Conservation (phyloP, 2,113 vertebrate species). For the Ranitomeya imitator region DNA sequence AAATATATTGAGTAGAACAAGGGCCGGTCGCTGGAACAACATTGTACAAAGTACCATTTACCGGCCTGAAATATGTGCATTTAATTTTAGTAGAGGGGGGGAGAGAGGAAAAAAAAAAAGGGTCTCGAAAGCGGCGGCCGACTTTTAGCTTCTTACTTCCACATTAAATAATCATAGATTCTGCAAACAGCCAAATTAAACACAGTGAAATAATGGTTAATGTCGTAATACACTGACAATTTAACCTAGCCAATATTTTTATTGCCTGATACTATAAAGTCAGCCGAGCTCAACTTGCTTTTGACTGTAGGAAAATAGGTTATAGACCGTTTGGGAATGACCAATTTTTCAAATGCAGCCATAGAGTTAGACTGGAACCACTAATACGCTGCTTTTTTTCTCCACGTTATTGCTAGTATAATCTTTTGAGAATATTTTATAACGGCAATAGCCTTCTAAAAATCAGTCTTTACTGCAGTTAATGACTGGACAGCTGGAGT, state of each 20-base stretch:
- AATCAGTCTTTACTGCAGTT: constrained; percentile 83
- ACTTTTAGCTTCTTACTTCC: constrained; percentile 31
- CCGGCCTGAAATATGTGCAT: constrained; percentile 18
- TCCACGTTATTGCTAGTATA: constrained; percentile 80
- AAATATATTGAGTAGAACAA: constrained; percentile 40
- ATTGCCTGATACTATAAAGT: constrained; percentile 85
- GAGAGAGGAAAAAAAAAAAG: not conserved
- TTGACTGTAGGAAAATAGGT: constrained; percentile 84
- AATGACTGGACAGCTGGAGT: constrained; percentile 84
- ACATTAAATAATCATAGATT: constrained; percentile 54
- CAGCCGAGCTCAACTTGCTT: constrained; percentile 86
- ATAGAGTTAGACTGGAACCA: constrained; percentile 77
- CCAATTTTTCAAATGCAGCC: constrained; percentile 84
- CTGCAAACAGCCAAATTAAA: constrained; percentile 75
- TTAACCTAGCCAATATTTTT: constrained; percentile 87
- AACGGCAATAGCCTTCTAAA: constrained; percentile 80
- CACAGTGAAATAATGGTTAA: constrained; percentile 81
- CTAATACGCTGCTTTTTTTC: constrained; percentile 73
- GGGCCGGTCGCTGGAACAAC: constrained; percentile 6
- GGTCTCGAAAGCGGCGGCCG: not conserved
- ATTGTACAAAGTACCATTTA: constrained; percentile 31
- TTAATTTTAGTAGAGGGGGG: not conserved
- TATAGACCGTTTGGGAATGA: constrained; percentile 81
- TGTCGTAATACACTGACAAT: constrained; percentile 77
- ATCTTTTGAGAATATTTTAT: constrained; percentile 86